phyloP scores from a whole-genome alignment of 1,140 invertebrate genomes.

The Cotesia chilonis region DNA sequence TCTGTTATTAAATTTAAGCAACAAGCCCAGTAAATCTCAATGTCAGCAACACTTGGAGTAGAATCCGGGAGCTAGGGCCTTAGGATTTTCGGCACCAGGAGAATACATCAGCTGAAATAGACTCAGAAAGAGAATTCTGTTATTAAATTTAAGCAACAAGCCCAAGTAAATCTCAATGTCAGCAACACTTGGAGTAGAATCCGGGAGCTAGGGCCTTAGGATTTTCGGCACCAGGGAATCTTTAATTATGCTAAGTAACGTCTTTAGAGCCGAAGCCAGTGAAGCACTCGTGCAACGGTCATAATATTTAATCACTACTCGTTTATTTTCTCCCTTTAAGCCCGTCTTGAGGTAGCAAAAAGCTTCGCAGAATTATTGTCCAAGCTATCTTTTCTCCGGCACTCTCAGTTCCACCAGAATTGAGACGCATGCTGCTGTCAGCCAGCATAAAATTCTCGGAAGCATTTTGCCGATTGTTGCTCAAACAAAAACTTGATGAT shows the following conservation, averaged over 20 bases:
- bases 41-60: background rate
- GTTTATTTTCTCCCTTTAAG: conserved; percentile 54
- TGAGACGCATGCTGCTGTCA: too few relatives aligned
- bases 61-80: conserved; percentile 7
- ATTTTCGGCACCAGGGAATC: conserved; percentile 53
- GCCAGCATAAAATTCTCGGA: too few relatives aligned
- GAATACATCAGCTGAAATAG: conserved; percentile 35
- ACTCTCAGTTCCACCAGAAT: background rate
- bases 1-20: conserved; percentile 7
- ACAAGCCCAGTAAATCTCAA: background rate
- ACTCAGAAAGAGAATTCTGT: conserved; percentile 9
- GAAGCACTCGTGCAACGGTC: conserved; percentile 56
- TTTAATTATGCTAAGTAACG: conserved; percentile 67
- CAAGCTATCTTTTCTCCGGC: background rate
- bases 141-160: background rate
- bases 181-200: background rate
- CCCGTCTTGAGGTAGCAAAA: conserved; percentile 23
- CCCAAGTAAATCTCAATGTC: background rate
- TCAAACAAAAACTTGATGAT: too few relatives aligned
- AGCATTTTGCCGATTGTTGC: too few relatives aligned
- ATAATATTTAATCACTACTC: conserved; percentile 67
- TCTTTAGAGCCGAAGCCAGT: conserved; percentile 53
- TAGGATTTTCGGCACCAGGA: conserved; percentile 46
- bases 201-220: conserved; percentile 26
- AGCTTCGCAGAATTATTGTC: conserved; percentile 49